phyloP scores from a whole-genome alignment of 2,888 invertebrate genomes.

The Heliconius cydno region DNA sequence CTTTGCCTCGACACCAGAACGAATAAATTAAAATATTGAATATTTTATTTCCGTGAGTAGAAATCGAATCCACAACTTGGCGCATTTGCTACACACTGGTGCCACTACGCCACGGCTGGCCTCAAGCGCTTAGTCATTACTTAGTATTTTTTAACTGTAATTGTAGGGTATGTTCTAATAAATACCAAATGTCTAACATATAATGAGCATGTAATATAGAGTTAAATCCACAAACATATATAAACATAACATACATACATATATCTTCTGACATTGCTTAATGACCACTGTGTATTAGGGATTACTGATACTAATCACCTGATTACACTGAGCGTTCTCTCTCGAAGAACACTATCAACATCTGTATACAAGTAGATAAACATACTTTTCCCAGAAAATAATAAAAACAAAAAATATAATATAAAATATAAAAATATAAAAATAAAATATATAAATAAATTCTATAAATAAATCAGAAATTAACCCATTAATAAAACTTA shows the following conservation, averaged over 20 bases:
- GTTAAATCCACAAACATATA: not conserved
- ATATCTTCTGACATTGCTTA: constrained; percentile 35
- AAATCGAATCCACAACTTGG: not conserved
- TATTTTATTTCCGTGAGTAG: not conserved
- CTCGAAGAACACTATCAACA: constrained; percentile 19
- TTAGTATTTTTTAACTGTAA: no score
- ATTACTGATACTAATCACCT: constrained; percentile 42
- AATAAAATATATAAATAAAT: not conserved
- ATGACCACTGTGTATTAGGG: constrained; percentile 36
- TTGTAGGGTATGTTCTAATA: no score
- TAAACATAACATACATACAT: not conserved
- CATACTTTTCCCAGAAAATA: not conserved
- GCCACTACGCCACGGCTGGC: no score
- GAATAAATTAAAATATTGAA: not conserved
- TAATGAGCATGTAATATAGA: no score
- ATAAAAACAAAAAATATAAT: not conserved
- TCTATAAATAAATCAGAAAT: not conserved
- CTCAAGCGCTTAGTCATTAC: no score
- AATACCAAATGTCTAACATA: no score
- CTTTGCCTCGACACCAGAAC: no score
- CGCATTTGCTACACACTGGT: not conserved
- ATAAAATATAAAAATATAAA: no score
- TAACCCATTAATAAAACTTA: not conserved
- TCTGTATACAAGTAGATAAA: not conserved
- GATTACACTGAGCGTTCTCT: constrained; percentile 30